A percentile compares a stretch with the other conserved stretches of the same genome.
Evolutionary conservation across 2,888 invertebrate species (phyloP).

Genomic region (Lasioglossum figueresi): DNA sequence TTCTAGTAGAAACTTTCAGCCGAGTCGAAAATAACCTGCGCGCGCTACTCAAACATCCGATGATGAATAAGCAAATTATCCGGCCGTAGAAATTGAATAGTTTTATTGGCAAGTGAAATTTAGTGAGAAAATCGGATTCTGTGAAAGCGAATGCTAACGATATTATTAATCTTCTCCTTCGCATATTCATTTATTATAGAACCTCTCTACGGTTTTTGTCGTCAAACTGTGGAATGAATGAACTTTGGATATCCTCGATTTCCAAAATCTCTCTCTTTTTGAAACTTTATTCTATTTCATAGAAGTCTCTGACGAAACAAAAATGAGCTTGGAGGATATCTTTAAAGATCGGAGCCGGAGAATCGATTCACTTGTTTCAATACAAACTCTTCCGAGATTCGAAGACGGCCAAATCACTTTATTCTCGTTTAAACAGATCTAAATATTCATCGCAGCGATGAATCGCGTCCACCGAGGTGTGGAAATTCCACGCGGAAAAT

Average conservation of each 20-base stretch:
- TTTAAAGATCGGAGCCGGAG: background rate
- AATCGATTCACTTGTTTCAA: background rate
- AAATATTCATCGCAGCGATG: background rate
- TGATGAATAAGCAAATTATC: background rate
- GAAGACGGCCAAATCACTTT: background rate
- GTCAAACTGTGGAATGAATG: background rate
- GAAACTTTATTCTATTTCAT: background rate
- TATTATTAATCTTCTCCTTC: background rate
- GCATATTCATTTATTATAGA: background rate
- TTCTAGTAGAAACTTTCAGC: background rate
- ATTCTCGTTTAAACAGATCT: background rate
- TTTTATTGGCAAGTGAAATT: background rate
- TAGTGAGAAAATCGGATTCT: background rate
- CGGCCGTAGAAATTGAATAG: background rate
- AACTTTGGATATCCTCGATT: background rate
- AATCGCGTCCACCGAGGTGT: background rate
- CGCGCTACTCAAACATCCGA: background rate
- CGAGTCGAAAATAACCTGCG: background rate
- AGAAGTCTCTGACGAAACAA: background rate
- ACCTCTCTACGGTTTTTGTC: background rate
- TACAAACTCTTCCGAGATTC: background rate
- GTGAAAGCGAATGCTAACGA: background rate
- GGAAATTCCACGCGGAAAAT: background rate
- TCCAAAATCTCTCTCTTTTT: background rate
- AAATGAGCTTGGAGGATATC: background rate